Percentiles rank a stretch among this genome's conserved stretches.
Conservation (phyloP, 2,113 vertebrate species). For the Nansenia antarctica region DNA sequence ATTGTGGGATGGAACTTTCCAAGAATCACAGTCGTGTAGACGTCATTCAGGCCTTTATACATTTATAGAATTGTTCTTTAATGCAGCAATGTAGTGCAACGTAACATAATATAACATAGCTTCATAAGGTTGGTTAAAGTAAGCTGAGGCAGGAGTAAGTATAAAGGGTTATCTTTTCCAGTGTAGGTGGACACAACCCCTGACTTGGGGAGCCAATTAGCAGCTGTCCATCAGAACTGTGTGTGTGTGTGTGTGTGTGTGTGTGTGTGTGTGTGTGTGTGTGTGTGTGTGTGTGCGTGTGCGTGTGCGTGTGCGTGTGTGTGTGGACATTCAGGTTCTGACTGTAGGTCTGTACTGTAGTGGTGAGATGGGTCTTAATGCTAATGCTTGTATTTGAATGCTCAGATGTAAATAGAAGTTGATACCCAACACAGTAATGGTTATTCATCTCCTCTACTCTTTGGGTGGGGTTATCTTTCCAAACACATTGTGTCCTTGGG, state of each 20-base stretch:
- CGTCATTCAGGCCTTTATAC: neutral
- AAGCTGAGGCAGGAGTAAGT: too few species aligned
- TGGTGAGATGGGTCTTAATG: neutral
- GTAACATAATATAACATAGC: too few species aligned
- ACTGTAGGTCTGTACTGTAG: too few species aligned
- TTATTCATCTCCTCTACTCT: neutral
- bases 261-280: too few species aligned
- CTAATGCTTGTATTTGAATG: neutral
- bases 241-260: too few species aligned
- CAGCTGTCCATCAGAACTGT: neutral
- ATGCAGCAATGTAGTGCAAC: neutral
- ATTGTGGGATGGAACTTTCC: neutral
- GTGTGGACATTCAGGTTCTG: too few species aligned
- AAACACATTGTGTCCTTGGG: constrained; percentile 46
- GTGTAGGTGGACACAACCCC: neutral
- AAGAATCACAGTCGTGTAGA: neutral
- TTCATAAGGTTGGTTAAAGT: too few species aligned
- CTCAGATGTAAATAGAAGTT: neutral
- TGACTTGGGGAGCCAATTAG: neutral
- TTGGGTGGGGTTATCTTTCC: constrained; percentile 52
- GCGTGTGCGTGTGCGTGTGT: too few species aligned
- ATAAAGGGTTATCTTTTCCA: neutral
- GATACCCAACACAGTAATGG: neutral
- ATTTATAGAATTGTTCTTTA: neutral
- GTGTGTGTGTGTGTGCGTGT: too few species aligned